These are phyloP conservation scores for Cephus spinipes DNA, from an alignment of 2,888 invertebrate genomes.

Conservation along the genomic window DNA sequence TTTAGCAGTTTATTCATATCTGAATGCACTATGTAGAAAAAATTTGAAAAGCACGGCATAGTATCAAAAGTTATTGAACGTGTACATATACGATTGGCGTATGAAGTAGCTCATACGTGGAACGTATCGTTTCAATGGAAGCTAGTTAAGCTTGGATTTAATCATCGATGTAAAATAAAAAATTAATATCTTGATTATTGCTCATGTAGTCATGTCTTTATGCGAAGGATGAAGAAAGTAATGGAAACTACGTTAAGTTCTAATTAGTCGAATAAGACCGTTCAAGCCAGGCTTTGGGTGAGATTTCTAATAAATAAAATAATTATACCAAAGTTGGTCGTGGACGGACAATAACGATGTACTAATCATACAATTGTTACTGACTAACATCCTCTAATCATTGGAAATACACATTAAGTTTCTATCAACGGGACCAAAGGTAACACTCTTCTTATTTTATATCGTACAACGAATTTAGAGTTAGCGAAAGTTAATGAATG, in stretches of 20 bases:
- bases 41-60: constrained; percentile 9
- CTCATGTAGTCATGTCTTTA: constrained; percentile 13
- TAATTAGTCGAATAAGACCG: constrained; percentile 15
- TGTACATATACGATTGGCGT: background rate
- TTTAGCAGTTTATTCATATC: constrained; percentile 25
- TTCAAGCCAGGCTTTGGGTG: constrained; percentile 28
- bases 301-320: constrained; percentile 15
- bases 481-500: constrained; percentile 19
- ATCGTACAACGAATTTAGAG: constrained; percentile 48
- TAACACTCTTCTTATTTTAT: constrained; percentile 54
- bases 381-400: constrained; percentile 49
- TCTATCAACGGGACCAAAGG: constrained; percentile 63
- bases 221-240: background rate
- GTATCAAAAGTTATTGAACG: constrained; percentile 1
- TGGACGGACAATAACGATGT: constrained; percentile 29
- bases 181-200: constrained; percentile 19
- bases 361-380: constrained; percentile 28
- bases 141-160: constrained; percentile 5
- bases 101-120: background rate
- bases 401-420: constrained; percentile 54
- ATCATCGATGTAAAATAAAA: constrained; percentile 27
- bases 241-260: constrained; percentile 11
- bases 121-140: background rate
- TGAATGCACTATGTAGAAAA: constrained; percentile 21
- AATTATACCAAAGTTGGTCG: constrained; percentile 37